phyloP scores from a whole-genome alignment of 2,113 vertebrate genomes.

The Formicarius rufipectus region DNA sequence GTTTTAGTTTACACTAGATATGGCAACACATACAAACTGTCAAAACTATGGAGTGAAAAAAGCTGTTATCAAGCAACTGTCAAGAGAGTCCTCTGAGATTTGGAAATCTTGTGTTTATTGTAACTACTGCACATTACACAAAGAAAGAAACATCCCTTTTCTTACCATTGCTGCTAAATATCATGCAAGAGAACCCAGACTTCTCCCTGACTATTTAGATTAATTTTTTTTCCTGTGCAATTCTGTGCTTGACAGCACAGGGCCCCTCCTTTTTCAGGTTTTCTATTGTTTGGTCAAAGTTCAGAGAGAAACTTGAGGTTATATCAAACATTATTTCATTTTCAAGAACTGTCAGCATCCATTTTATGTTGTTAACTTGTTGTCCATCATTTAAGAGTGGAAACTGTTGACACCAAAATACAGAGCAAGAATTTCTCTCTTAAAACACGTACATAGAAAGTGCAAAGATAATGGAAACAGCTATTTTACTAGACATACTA shows the following conservation, averaged over 20 bases:
- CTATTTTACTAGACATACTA: constrained; percentile 21
- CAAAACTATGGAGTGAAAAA: constrained; percentile 87
- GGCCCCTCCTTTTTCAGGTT: constrained; percentile 54
- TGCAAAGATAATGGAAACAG: constrained; percentile 22
- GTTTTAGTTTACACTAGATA: constrained; percentile 87
- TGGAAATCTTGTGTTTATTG: constrained; percentile 87
- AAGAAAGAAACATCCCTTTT: constrained; percentile 83
- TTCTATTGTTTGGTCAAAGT: constrained; percentile 72
- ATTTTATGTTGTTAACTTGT: constrained; percentile 75
- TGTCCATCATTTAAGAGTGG: constrained; percentile 59
- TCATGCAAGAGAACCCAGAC: constrained; percentile 74
- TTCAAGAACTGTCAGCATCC: constrained; percentile 67
- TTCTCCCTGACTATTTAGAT: constrained; percentile 73
- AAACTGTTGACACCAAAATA: constrained; percentile 67
- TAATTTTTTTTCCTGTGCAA: constrained; percentile 64
- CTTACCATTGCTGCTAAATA: constrained; percentile 80
- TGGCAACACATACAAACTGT: constrained; percentile 87
- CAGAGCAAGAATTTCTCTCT: constrained; percentile 51
- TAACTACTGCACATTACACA: constrained; percentile 85
- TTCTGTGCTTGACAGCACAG: constrained; percentile 71
- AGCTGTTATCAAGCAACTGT: constrained; percentile 87
- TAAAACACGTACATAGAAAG: constrained; percentile 4
- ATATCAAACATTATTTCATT: constrained; percentile 73
- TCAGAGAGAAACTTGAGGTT: constrained; percentile 73
- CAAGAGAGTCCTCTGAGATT: constrained; percentile 86